Conservation (phyloP, 2,888 invertebrate species). For the Macrophya annulata region DNA sequence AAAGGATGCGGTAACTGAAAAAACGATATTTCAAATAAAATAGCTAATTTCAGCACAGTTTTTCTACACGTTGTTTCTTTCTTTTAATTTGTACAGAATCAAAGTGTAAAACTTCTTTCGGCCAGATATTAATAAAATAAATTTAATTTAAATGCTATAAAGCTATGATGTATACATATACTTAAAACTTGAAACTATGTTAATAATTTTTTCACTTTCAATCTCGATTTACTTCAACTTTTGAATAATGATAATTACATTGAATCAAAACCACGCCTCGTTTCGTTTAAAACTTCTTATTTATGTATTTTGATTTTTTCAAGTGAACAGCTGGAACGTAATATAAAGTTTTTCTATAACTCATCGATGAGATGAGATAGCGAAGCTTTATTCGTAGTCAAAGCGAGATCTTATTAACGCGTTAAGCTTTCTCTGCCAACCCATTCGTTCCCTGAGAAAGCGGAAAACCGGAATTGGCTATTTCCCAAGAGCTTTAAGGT, state of each 20-base stretch:
- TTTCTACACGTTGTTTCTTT: not conserved
- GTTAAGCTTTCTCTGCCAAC: not conserved
- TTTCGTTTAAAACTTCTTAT: not conserved
- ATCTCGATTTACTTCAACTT: not conserved
- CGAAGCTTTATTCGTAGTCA: not conserved
- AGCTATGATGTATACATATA: not conserved
- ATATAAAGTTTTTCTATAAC: conserved; percentile 1
- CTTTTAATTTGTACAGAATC: not conserved
- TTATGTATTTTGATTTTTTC: not conserved
- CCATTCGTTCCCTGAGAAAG: conserved; percentile 3
- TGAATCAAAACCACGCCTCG: not conserved
- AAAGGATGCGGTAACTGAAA: conserved; percentile 16
- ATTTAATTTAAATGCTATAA: not conserved
- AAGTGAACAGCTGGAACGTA: not conserved
- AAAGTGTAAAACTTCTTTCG: not conserved
- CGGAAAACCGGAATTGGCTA: conserved; percentile 19
- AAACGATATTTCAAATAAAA: conserved; percentile 18
- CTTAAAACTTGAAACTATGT: not conserved
- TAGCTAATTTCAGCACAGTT: not conserved
- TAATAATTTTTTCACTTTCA: not conserved
- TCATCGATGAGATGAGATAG: conserved; percentile 12
- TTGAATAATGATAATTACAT: not conserved
- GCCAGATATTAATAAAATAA: not conserved
- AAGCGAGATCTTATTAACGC: conserved; percentile 5
- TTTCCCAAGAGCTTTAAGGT: conserved; percentile 29